Evolutionary conservation across 1,140 invertebrate genomes (phyloP).

Genomic region (Pissodes strobi): DNA sequence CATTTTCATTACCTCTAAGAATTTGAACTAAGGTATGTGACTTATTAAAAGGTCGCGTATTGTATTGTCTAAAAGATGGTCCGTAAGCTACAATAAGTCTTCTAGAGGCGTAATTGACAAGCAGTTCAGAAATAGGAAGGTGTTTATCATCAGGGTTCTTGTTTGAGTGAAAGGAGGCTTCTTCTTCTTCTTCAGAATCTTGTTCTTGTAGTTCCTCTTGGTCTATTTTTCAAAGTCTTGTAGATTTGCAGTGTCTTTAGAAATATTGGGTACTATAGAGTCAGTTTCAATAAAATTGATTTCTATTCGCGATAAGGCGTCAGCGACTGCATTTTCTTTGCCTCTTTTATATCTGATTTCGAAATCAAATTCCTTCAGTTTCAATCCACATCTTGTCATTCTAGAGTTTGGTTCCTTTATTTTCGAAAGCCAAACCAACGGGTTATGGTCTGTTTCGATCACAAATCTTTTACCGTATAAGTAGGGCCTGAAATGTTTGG

Average conservation of each 20-base stretch:
- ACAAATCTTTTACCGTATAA: constrained; percentile 39
- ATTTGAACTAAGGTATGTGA: not conserved
- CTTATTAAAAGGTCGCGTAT: constrained; percentile 5
- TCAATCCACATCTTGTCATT: too few species aligned
- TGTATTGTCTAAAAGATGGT: not conserved
- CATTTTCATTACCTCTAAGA: not conserved
- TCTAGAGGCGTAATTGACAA: constrained; percentile 2
- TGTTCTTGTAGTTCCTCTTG: not conserved
- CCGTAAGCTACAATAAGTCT: constrained; percentile 5
- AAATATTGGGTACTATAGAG: not conserved
- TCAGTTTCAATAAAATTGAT: constrained; percentile 9
- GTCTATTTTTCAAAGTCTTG: not conserved
- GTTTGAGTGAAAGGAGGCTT: not conserved
- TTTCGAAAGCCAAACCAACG: too few species aligned
- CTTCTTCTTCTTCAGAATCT: not conserved
- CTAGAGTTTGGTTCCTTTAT: too few species aligned
- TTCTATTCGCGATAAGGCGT: constrained; percentile 1
- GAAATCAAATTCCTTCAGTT: not conserved
- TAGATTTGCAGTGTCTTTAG: not conserved
- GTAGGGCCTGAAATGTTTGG: constrained; percentile 43
- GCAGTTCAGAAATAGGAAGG: too few species aligned
- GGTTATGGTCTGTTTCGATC: too few species aligned
- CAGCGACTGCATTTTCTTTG: too few species aligned
- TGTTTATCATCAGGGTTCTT: not conserved
- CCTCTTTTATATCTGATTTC: not conserved